Evolutionary conservation across 2,888 invertebrate species (phyloP), one percentile per base, ranked within the genome.

Genomic region (Lasioglossum zephyrum): DNA sequence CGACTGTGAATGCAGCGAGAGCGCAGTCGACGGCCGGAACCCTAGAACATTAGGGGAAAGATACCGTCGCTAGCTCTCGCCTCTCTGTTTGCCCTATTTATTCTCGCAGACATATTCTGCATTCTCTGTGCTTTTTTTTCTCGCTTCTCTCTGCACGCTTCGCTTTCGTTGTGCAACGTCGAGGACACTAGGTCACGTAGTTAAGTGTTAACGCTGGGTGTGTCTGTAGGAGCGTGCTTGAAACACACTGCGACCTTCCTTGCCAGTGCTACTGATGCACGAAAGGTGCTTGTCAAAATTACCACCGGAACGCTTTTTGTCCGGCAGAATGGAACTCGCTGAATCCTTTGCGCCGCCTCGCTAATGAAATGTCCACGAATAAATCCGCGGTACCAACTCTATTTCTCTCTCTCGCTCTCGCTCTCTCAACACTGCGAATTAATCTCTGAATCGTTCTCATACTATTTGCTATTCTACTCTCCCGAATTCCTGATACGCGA

Each of bases 101-200:
- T 77, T 82, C 57, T 73, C 39, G 47, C 77, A 53, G 73, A 78
- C 69, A 60, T 77, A 18, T 36, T 77, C 69, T 57, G 73, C 41
- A 18, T 47, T 47, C 49, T 81, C 44, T 36, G 57, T 63, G 44
- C 39, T 22, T 57, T 26, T n/a, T 75, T 26, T 8, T 5, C 53
- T 53, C 53, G 9, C 53, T 79, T 72, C 70, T 57, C 18, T 44
- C 22, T 66, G 39, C 69, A 72, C 49, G 70, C 26, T 60, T 74
- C 77, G 73, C 82, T 63, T 85, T 79, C 76, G 86, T 87, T 86
- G 86, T 79, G 75, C 74, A 83, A 83, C 82, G 76, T 36, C 83
- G 87, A 66, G 86, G 79, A 87, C 86, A 87, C 86, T 86, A 73
- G 87, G 87, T 87, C 86, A 86, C 83, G 87, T 86, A 86, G 87